Evolutionary conservation across 2,888 invertebrate species (phyloP), one percentile per base, ranked within the genome.

Genomic region (Hemicrepidius hirtus): DNA sequence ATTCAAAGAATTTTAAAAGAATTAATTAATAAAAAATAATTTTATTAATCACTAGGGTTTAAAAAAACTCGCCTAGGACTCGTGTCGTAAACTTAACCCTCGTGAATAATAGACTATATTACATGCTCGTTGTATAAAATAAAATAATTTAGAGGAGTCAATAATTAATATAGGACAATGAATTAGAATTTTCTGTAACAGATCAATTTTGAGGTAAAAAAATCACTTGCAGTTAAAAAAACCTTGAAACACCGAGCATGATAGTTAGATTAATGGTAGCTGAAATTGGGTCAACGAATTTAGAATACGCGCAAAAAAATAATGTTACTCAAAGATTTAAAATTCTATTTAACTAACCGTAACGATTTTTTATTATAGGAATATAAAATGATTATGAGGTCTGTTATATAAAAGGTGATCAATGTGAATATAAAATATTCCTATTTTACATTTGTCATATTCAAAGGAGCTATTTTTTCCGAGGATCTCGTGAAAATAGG

Each of bases 401-500:
- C 4, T 32, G 5, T 50, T 50, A 20, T n/a, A 50, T 24, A 41
- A 46, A 20, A 20, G 18, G 46, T 20, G 21, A 49, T 49, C 1
- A 28, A 53, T 32, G 28, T 5, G 50, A n/a, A n/a, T 3, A 21
- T 21, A 21, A 50, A 24, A 50, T 1, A 21, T 50, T 12, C 24
- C 50, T 21, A 18, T 24, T 24, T 50, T 6, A n/a, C 50, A 50
- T 50, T 49, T 50, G 12, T 49, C 21, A 49, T 21, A 24, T 24
- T 13, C 46, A 3, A 0, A 13, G n/a, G 28, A 28, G n/a, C 12
- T 7, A 2, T 1, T 18, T 12, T 24, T 12, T 50, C n/a, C 3
- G 13, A 53, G 7, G 28, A 53, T 53, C 32, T 53, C 16, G 21
- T 28, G 53, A 32, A 53, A 53, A 53, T 53, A 28, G 59, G 59